Conservation (phyloP, 2,113 vertebrate species). For the Perccottus glenii region DNA sequence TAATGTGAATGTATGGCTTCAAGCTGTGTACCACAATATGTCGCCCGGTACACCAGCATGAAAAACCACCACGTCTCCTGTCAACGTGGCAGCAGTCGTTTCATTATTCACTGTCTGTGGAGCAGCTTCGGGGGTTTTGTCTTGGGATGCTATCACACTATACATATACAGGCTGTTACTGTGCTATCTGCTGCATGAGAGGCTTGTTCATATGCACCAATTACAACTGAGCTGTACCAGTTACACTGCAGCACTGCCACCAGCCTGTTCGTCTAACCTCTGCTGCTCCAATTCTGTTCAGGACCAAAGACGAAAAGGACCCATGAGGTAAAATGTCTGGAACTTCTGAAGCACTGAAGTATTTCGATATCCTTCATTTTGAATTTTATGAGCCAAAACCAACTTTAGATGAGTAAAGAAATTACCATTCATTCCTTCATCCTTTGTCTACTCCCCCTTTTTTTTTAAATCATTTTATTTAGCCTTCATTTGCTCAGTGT, state of each 20-base stretch:
- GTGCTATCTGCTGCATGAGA: constrained; percentile 17
- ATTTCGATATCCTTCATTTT: neutral
- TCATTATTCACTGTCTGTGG: constrained; percentile 59
- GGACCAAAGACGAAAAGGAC: neutral
- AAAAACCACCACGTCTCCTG: constrained; percentile 46
- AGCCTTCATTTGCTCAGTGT: neutral
- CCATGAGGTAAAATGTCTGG: neutral
- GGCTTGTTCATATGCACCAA: constrained; percentile 11
- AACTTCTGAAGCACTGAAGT: neutral
- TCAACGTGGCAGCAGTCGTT: constrained; percentile 39
- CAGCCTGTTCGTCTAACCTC: neutral
- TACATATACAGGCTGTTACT: constrained; percentile 16
- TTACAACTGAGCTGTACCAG: constrained; percentile 2
- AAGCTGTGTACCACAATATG: constrained; percentile 59
- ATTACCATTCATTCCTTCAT: neutral
- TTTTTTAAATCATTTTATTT: neutral
- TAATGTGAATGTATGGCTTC: constrained; percentile 50
- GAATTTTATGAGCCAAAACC: too few species aligned
- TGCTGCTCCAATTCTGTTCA: neutral
- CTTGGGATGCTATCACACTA: constrained; percentile 45
- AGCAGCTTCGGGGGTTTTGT: constrained; percentile 44
- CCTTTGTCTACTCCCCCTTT: neutral
- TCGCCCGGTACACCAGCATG: constrained; percentile 27
- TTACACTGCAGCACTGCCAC: neutral
- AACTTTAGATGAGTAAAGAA: too few species aligned